Percentiles rank a stretch among this genome's conserved stretches.
Evolutionary conservation across 2,888 invertebrate genomes (phyloP).

Genomic region (Synergus gifuensis): DNA sequence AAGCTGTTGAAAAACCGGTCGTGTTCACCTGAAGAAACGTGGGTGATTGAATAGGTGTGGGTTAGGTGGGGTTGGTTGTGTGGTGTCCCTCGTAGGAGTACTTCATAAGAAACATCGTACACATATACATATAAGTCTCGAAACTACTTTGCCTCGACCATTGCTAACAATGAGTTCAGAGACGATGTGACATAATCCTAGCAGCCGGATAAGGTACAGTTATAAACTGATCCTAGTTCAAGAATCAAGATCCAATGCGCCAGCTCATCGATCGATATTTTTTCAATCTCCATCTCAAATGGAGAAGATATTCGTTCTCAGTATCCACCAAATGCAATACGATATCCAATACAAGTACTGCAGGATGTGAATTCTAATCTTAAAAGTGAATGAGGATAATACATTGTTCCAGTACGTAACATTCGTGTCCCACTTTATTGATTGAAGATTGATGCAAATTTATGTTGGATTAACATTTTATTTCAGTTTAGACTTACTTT

Average conservation of each 20-base stretch:
- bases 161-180: conserved; percentile 28
- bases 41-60: conserved; percentile 26
- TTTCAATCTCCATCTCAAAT: conserved; percentile 6
- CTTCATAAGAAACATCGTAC: background rate
- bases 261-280: conserved; percentile 25
- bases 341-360: background rate
- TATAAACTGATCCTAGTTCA: conserved; percentile 27
- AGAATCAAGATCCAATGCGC: conserved; percentile 22
- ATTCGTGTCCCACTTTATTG: background rate
- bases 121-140: conserved; percentile 24
- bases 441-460: background rate
- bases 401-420: background rate
- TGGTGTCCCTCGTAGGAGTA: conserved; percentile 29
- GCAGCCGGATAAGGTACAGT: conserved; percentile 45
- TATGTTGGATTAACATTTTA: background rate
- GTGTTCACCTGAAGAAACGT: conserved; percentile 21
- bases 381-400: conserved; percentile 25
- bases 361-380: background rate
- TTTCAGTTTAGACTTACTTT: background rate
- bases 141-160: conserved; percentile 23
- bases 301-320: background rate
- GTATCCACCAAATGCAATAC: conserved; percentile 9
- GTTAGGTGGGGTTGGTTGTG: conserved; percentile 11
- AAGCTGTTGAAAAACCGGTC: conserved; percentile 34
- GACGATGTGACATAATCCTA: conserved; percentile 41